Evolutionary conservation across 2,888 invertebrate genomes (phyloP).

Genomic region (Epistrophe eligans): DNA sequence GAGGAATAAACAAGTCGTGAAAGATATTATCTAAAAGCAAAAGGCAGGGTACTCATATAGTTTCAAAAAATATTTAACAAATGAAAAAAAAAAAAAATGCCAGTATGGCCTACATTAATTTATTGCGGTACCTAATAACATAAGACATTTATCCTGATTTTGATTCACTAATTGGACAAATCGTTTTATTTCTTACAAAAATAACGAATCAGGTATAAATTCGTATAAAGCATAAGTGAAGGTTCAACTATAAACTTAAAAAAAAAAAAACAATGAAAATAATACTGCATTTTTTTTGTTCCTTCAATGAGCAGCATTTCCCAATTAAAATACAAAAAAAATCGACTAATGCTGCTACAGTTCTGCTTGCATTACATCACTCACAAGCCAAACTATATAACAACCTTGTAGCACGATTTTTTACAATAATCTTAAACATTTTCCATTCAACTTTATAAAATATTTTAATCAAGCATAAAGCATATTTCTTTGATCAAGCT

Average conservation of each 20-base stretch:
- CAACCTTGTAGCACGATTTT: constrained; percentile 68
- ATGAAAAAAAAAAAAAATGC: background rate
- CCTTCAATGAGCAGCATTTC: constrained; percentile 22
- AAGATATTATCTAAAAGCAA: background rate
- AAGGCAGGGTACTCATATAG: background rate
- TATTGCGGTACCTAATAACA: background rate
- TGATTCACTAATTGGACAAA: constrained; percentile 22
- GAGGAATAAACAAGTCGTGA: constrained; percentile 23
- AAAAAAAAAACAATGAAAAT: constrained; percentile 26
- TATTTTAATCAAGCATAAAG: constrained; percentile 72
- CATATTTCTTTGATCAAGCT: constrained; percentile 50
- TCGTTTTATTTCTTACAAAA: background rate
- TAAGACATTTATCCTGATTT: background rate
- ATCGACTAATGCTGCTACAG: constrained; percentile 20
- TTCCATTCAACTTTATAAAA: constrained; percentile 50
- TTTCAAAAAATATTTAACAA: background rate
- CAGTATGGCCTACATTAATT: background rate
- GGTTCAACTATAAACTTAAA: constrained; percentile 17
- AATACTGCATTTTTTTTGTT: constrained; percentile 15
- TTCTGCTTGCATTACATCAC: constrained; percentile 51
- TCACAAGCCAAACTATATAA: constrained; percentile 35
- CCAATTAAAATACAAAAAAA: constrained; percentile 47
- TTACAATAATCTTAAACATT: constrained; percentile 53
- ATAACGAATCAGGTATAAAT: background rate
- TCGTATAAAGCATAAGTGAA: background rate